A percentile compares a stretch with the other conserved stretches of the same genome.
Conservation (phyloP, 1,140 invertebrate species). For the Trachymyrmex cornetzi region DNA sequence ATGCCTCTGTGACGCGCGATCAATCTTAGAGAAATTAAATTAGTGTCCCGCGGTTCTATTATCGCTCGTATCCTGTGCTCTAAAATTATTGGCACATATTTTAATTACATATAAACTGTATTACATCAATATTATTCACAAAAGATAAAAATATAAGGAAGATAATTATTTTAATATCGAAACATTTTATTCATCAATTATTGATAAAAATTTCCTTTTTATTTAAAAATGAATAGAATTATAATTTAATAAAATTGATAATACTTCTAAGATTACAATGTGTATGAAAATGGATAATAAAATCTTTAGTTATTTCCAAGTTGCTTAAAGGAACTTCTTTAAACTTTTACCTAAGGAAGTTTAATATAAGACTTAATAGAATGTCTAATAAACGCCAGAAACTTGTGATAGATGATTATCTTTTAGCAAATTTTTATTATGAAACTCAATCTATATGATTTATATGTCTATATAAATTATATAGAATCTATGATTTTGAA, state of each 20-base stretch:
- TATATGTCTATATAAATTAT: background rate
- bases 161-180: background rate
- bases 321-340: conserved; percentile 9
- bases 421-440: conserved; percentile 13
- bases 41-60: conserved; percentile 14
- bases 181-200: background rate
- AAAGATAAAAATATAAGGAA: background rate
- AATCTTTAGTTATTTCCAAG: conserved; percentile 11
- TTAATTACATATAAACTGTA: background rate
- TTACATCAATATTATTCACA: background rate
- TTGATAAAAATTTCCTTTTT: background rate
- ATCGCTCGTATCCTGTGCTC: background rate
- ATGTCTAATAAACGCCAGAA: conserved; percentile 12
- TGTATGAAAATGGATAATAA: background rate
- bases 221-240: background rate
- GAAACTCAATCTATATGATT: background rate
- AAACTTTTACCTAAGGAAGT: background rate
- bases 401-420: conserved; percentile 8
- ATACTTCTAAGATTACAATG: background rate
- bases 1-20: conserved; percentile 37
- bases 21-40: conserved; percentile 55
- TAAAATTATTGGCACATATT: conserved; percentile 5
- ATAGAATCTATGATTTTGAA: background rate
- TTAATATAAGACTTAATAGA: conserved; percentile 12
- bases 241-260: conserved; percentile 8